A percentile compares a stretch with the other conserved stretches of the same genome.
Evolutionary conservation across 2,888 invertebrate species (phyloP).

Genomic region (Notodonta ziczac): DNA sequence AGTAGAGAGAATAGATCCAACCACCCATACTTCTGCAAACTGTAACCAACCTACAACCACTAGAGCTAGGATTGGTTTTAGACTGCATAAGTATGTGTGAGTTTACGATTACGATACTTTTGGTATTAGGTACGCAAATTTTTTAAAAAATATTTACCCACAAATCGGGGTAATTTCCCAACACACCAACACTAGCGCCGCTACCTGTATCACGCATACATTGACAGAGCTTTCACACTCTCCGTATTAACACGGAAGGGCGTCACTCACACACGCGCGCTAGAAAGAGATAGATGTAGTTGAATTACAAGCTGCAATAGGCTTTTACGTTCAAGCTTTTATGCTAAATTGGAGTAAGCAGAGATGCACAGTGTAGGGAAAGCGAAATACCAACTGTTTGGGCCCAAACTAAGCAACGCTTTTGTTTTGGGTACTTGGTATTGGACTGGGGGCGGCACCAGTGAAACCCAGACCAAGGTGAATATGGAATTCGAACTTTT

Average conservation of each 20-base stretch:
- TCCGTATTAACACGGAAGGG: slow-evolving; percentile 44
- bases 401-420: too few species aligned
- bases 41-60: too few species aligned
- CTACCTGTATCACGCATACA: slow-evolving; percentile 62
- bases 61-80: neutral
- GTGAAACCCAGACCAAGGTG: too few species aligned
- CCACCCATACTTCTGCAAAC: too few species aligned
- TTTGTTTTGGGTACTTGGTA: too few species aligned
- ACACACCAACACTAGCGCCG: slow-evolving; percentile 19
- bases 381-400: too few species aligned
- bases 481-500: too few species aligned
- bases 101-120: too few species aligned
- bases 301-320: neutral
- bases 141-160: slow-evolving; percentile 12
- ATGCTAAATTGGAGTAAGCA: neutral
- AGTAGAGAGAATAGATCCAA: too few species aligned
- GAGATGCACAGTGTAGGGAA: neutral
- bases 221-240: slow-evolving; percentile 52
- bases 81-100: neutral
- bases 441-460: too few species aligned
- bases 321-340: slow-evolving; percentile 3
- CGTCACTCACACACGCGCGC: slow-evolving; percentile 41
- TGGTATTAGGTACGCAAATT: too few species aligned
- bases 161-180: slow-evolving; percentile 21
- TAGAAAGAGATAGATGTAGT: slow-evolving; percentile 21